Evolutionary conservation across 1,140 invertebrate genomes (phyloP).

Genomic region (Heliconius melpomene): DNA sequence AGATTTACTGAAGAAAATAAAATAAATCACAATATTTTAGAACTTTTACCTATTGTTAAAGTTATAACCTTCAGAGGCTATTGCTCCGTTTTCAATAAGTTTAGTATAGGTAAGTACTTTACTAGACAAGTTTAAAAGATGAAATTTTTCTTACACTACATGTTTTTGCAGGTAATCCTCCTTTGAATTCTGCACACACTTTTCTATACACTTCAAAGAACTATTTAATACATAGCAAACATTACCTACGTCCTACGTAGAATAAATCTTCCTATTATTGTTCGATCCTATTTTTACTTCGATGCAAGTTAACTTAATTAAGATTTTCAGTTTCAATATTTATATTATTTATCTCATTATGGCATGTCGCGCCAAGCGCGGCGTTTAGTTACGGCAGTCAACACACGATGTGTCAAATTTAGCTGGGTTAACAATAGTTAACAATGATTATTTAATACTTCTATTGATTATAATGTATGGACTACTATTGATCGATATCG

Average conservation of each 20-base stretch:
- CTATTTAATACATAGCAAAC: neutral
- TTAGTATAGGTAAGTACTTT: too few species aligned
- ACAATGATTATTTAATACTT: too few species aligned
- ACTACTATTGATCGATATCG: too few species aligned
- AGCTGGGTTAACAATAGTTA: too few species aligned
- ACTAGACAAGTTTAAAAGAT: neutral
- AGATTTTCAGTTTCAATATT: neutral
- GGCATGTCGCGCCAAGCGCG: too few species aligned
- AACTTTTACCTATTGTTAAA: too few species aligned
- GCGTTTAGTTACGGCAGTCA: too few species aligned
- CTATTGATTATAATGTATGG: too few species aligned
- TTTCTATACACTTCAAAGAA: neutral
- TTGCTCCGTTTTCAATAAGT: neutral
- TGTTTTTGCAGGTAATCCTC: neutral
- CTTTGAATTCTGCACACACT: conserved; percentile 9
- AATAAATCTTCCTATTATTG: neutral
- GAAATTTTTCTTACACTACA: neutral
- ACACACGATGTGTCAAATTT: too few species aligned
- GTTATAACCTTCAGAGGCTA: neutral
- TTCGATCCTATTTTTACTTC: too few species aligned
- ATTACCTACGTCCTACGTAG: neutral
- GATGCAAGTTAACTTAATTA: too few species aligned
- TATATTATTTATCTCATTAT: neutral
- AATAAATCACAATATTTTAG: neutral
- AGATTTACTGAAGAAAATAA: neutral